A percentile compares a stretch with the other conserved stretches of the same genome.
Evolutionary conservation across 2,888 invertebrate species (phyloP).

Genomic region (Rotaria sp.): DNA sequence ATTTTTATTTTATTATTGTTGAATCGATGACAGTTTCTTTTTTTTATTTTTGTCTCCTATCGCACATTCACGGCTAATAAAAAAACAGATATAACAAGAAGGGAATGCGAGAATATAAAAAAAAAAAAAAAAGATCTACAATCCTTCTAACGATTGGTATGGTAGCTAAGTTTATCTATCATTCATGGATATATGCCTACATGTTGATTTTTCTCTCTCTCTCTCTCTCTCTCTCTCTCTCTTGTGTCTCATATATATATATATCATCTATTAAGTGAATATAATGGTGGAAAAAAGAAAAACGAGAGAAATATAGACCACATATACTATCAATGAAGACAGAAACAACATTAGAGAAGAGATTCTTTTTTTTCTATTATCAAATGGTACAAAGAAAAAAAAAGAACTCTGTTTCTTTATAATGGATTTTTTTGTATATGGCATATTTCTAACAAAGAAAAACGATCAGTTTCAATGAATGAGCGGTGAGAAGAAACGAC

Average conservation of each 20-base stretch:
- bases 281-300: background rate
- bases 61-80: background rate
- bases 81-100: background rate
- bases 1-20: background rate
- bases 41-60: background rate
- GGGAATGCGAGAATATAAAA: too few species aligned
- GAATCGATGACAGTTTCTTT: background rate
- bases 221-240: background rate
- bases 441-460: background rate
- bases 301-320: slow-evolving; percentile 28
- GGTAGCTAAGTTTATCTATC: background rate
- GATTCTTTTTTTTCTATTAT: slow-evolving; percentile 26
- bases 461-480: background rate
- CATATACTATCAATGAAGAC: slow-evolving; percentile 12
- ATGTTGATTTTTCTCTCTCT: background rate
- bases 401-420: background rate
- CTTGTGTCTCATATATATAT: background rate
- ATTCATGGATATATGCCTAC: background rate
- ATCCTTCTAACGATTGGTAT: background rate
- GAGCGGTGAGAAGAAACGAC: background rate
- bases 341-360: background rate
- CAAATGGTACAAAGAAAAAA: slow-evolving; percentile 5
- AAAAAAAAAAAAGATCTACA: background rate
- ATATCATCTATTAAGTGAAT: slow-evolving; percentile 1
- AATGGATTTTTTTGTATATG: background rate